A percentile compares a stretch with the other conserved stretches of the same genome.
These are phyloP conservation scores for Henicopernis longicauda DNA, from an alignment of 2,113 vertebrate genomes.

Conservation along the genomic window DNA sequence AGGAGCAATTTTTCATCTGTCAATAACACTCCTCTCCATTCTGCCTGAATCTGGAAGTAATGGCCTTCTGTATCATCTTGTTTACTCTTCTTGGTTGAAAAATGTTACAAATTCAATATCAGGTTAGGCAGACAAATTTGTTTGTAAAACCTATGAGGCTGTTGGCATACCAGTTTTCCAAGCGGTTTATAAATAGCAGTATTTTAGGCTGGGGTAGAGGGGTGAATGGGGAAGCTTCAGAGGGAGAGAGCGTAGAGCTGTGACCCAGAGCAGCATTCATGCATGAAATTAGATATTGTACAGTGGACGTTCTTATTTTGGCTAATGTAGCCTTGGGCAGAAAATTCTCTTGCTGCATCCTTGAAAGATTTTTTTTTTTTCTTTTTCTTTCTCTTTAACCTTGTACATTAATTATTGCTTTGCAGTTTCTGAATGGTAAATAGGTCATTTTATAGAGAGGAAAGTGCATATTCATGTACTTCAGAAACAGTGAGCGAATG, in stretches of 20 bases:
- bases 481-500: not conserved
- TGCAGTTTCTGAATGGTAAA: not conserved
- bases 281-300: slow-evolving; percentile 37
- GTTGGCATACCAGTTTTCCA: not conserved
- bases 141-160: slow-evolving; percentile 36
- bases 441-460: not conserved
- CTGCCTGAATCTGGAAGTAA: not conserved
- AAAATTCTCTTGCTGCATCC: slow-evolving; percentile 38
- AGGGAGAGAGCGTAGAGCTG: not conserved
- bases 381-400: slow-evolving; percentile 1
- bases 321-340: slow-evolving; percentile 25
- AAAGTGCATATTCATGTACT: slow-evolving; percentile 25
- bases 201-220: not conserved
- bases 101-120: slow-evolving; percentile 5
- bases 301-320: slow-evolving; percentile 31
- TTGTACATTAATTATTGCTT: slow-evolving; percentile 33
- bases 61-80: slow-evolving; percentile 16
- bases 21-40: not conserved
- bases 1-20: slow-evolving; percentile 32
- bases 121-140: slow-evolving; percentile 24
- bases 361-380: not conserved
- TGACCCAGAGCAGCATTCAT: slow-evolving; percentile 36
- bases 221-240: slow-evolving; percentile 19
- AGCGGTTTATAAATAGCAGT: not conserved
- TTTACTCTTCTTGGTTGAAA: slow-evolving; percentile 8